Percentiles rank a stretch among this genome's conserved stretches.
These are phyloP conservation scores for Cochlearius cochlearius DNA, from an alignment of 2,113 vertebrate species.

Conservation along the genomic window DNA sequence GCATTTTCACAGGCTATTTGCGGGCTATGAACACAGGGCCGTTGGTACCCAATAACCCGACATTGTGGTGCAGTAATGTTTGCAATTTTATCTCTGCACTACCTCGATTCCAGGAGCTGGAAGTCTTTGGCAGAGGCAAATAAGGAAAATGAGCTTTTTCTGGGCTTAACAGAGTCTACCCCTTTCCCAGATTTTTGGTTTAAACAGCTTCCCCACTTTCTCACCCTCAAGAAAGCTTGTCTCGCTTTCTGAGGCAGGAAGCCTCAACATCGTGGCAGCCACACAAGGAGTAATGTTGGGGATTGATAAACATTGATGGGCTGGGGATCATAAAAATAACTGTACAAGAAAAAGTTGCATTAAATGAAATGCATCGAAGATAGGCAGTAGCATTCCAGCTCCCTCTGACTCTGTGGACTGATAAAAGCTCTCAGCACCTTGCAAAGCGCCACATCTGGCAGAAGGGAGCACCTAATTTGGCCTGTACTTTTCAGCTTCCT, in stretches of 20 bases:
- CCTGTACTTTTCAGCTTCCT: neutral
- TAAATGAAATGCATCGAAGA: fast-evolving
- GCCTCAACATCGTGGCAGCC: neutral
- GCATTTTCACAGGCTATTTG: neutral
- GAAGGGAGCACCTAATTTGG: neutral
- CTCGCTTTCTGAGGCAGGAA: neutral
- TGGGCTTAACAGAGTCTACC: neutral
- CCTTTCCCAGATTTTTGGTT: neutral
- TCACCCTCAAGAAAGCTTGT: neutral
- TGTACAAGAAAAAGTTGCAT: neutral
- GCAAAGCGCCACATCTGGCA: neutral
- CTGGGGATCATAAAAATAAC: neutral
- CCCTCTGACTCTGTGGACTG: neutral
- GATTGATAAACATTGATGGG: neutral
- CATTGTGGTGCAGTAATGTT: neutral
- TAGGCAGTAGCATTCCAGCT: neutral
- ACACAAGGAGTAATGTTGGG: neutral
- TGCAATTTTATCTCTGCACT: neutral
- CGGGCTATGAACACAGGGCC: neutral
- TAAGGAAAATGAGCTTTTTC: neutral
- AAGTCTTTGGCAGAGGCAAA: neutral
- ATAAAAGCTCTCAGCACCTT: neutral
- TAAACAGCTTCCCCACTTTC: neutral
- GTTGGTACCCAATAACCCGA: neutral
- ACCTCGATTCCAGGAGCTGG: neutral